phyloP scores from a whole-genome alignment of 1,140 invertebrate genomes.

The Linepithema humile region DNA sequence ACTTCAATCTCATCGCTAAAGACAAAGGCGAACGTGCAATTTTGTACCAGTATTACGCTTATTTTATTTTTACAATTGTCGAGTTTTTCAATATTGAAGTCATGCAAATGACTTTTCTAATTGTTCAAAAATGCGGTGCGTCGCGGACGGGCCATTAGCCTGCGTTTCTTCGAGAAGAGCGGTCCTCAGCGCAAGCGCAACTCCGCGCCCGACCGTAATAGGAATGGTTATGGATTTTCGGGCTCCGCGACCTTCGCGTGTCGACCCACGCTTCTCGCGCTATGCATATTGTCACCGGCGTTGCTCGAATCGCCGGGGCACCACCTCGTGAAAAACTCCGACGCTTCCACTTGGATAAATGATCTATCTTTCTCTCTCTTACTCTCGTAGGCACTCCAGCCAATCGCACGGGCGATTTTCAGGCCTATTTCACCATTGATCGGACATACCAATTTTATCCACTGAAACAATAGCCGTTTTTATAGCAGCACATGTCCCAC shows the following conservation, averaged over 20 bases:
- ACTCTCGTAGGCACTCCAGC: neutral
- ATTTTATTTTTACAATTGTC: slow-evolving; percentile 1
- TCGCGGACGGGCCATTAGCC: slow-evolving; percentile 60
- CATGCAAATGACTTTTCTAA: neutral
- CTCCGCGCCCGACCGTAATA: slow-evolving; percentile 51
- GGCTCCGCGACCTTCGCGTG: slow-evolving; percentile 75
- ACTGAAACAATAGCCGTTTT: neutral
- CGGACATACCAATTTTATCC: slow-evolving; percentile 14
- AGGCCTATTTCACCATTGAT: slow-evolving; percentile 8
- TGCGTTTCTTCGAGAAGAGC: slow-evolving; percentile 49
- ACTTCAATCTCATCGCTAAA: too few species aligned
- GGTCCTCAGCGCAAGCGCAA: slow-evolving; percentile 66
- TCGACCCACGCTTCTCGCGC: slow-evolving; percentile 61
- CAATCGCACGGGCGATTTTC: neutral
- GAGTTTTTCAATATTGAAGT: neutral
- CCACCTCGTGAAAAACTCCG: slow-evolving; percentile 24
- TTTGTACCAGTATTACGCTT: neutral
- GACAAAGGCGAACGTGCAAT: too few species aligned
- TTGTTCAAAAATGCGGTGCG: slow-evolving; percentile 50
- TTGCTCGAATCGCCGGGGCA: slow-evolving; percentile 1
- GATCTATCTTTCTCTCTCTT: slow-evolving; percentile 5
- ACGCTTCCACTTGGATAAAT: slow-evolving; percentile 23
- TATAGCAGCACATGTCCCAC: neutral
- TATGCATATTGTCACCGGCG: slow-evolving; percentile 47
- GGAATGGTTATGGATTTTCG: slow-evolving; percentile 81